Evolutionary conservation across 1,140 invertebrate genomes (phyloP), one percentile per base, ranked within the genome.

Genomic region (Papilio aristodemus): DNA sequence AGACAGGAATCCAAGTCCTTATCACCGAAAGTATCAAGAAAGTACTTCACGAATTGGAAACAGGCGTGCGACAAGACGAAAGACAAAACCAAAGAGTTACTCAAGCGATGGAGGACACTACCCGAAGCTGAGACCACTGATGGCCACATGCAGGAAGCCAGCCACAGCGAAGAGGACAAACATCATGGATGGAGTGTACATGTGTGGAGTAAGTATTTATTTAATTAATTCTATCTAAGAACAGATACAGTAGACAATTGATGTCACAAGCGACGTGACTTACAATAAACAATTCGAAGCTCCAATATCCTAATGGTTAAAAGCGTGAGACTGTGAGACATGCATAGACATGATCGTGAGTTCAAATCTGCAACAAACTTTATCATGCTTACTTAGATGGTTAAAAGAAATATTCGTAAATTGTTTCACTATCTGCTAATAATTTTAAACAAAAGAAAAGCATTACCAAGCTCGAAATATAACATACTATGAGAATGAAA

Each of bases 51-150:
- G 0, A 95, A 95, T 66, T 95, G 94, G 94, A 91, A 92, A 69
- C 93, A 94, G 74, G 94, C 94, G 67, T 95, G 94, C 84, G 94
- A 95, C 78, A 93, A 93, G 73, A 95, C 94, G 0, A 93, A 93
- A 75, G 94, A 95, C 73, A 92, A 93, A 72, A 95, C 94, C 0
- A 94, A 94, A 76, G 94, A 95, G 75, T 79, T 95, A 27, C 81
- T 95, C 69, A 95, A 95, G 77, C 87, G 94, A 71, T 95, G 94
- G 94, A 83, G 94, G 77, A 95, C 94, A 0, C 81, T 95, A 60
- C 94, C 94, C 0, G 94, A 94, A 77, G 89, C 89, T 38, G 92
- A 93, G 64, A 80, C 78, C 6, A 77, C 77, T 36, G 85, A 81
- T 27, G 78, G 68, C 36, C 83, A 82, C 60, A 90, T 86, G 81